phyloP scores from a whole-genome alignment of 2,888 invertebrate genomes.

The Temnothorax unifasciatus region DNA sequence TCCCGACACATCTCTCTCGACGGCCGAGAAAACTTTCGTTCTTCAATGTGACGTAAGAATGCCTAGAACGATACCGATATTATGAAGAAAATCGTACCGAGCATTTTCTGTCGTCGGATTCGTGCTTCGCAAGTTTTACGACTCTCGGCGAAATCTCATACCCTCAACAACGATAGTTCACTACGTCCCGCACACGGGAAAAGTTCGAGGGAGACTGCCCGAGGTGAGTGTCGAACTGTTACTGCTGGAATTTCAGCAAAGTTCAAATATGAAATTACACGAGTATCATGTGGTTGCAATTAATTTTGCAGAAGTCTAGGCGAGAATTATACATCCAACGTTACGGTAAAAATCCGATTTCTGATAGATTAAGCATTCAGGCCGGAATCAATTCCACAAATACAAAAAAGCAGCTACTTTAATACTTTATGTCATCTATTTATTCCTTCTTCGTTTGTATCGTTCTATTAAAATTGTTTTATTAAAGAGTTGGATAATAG shows the following conservation, averaged over 20 bases:
- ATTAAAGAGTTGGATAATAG: background rate
- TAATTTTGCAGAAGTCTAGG: background rate
- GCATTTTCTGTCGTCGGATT: background rate
- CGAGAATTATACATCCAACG: background rate
- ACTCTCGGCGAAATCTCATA: constrained; percentile 37
- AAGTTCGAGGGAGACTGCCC: constrained; percentile 28
- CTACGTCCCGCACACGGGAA: constrained; percentile 5
- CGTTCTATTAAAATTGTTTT: background rate
- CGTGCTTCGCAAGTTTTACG: constrained; percentile 16
- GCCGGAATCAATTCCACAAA: background rate
- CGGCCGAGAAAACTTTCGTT: constrained; percentile 2
- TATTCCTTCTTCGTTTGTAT: too few species aligned
- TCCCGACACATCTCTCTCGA: background rate
- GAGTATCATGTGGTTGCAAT: background rate
- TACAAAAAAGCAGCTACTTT: background rate
- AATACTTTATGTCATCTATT: background rate
- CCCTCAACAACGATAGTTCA: constrained; percentile 28
- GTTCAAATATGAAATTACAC: constrained; percentile 27
- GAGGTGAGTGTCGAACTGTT: constrained; percentile 26
- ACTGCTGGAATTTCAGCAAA: constrained; percentile 23
- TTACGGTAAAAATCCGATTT: background rate
- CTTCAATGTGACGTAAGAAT: background rate
- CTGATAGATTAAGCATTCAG: background rate
- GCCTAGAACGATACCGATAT: background rate
- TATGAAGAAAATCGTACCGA: background rate